Base-by-base conservation (phyloP, 2,797 vertebrate species). In the Myotis planiceps region DNA sequence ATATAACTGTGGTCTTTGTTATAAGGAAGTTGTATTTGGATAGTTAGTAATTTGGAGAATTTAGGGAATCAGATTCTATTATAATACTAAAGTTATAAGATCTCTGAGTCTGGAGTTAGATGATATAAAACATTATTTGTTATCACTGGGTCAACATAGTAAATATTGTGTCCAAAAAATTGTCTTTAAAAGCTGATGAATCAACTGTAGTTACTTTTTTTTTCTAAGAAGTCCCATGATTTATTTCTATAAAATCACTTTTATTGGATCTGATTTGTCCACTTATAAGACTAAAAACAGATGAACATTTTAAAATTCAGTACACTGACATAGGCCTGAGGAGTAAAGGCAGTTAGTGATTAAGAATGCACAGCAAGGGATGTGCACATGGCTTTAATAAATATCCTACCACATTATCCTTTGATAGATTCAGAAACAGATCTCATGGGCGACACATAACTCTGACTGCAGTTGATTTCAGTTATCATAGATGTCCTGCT, bases 1-100 rank as follows among this genome's bases (percentile, higher is more conserved):
- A 95, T 86, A 92, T 88, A 88, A 58, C 49, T 90, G 39, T 80
- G 53, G 49, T 2, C 63, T 97, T 94, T 93, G 76, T 92, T 90
- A n/a, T 80, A 82, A 95, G 55, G n/a, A 96, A 95, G 10, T 81
- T 34, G 5, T 69, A 53, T 32, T 63, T 88, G 32, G 37, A 58
- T 58, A 72, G 49, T 34, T 82, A 87, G 37, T 93, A 90, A 75
- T 92, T 88, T 95, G 88, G 39, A 90, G 63, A 93, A 96, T 88
- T 84, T 65, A 85, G 32, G 9, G 37, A 63, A 78, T 49, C 63
- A 71, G 34, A 83, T 80, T 92, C 75, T 37, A 80, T 94, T 91
- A 51, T 49, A 27, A 78, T 47, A 39, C 45, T 55, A 49, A 88
- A 92, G 23, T 72, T 78, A 23, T 53, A 86, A 75, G 29, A 68